Percentiles rank a stretch among this genome's conserved stretches.
These are phyloP conservation scores for Ephydatia muelleri DNA, from an alignment of 37 sponge, comb jelly and placozoan genomes.

Conservation along the genomic window DNA sequence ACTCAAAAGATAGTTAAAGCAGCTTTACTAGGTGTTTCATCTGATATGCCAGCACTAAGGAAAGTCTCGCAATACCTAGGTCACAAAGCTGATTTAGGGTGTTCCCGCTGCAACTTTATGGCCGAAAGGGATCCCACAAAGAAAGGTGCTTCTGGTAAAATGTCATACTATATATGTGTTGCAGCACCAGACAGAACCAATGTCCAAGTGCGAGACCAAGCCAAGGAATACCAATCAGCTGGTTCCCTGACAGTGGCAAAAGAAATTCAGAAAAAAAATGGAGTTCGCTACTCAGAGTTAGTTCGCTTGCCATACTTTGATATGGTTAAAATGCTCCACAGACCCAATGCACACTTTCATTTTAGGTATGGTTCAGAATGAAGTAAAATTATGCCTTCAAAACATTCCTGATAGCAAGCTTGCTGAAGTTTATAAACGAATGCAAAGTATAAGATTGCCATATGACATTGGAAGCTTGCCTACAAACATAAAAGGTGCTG, in stretches of 20 bases:
- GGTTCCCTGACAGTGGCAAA: neutral
- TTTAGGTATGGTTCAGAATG: neutral
- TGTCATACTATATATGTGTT: neutral
- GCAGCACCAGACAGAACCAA: neutral
- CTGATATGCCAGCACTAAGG: too few relatives aligned
- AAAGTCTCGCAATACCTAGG: too few relatives aligned
- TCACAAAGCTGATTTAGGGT: too few relatives aligned
- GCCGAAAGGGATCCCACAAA: neutral
- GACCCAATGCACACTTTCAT: neutral
- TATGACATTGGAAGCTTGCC: neutral
- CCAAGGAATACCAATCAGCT: neutral
- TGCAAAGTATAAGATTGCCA: neutral
- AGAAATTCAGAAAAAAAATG: neutral
- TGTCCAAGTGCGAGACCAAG: neutral
- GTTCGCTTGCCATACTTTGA: neutral
- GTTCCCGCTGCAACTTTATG: neutral
- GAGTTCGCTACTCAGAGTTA: neutral
- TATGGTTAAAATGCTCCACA: neutral
- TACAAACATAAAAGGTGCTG: neutral
- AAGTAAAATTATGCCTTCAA: neutral
- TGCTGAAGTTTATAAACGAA: neutral
- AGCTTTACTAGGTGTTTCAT: neutral
- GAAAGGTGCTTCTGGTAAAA: constrained; percentile 2
- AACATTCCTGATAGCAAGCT: neutral
- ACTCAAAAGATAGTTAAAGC: neutral